Base-by-base conservation (phyloP, 2,888 invertebrate species). In the Heliconius ismenius region DNA sequence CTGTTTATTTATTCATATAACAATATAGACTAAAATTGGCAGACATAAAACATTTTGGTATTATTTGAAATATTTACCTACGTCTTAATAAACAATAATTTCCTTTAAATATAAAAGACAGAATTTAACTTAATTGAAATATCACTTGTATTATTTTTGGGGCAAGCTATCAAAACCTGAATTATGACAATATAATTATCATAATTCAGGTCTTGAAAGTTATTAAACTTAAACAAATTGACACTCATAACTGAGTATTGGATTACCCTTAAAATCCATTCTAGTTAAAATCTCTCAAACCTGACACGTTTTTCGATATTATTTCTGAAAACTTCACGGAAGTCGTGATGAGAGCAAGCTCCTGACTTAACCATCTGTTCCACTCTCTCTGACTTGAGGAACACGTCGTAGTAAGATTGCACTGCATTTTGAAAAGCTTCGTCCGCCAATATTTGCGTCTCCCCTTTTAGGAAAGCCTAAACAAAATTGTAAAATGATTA, bases 391-490 rank as follows among this genome's bases (percentile, higher is more conserved):
- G 99, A 99, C 90, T 98, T 98, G 65, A 99, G 95, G 94, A 99
- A 99, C 80, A 99, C 98, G 90, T 98, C 98, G 88, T 96, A 97
- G 93, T 98, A 98, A 86, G 98, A 98, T 91, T 99, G 98, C 75
- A 99, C 98, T 60, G 99, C 99, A 92, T 99, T 99, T 89, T 98
- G 99, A 92, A 99, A 99, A 75, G 99, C 99, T 92, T 99, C 99
- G 89, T 99, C 99, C 15, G 98, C 98, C 94, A 98, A 96, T 86
- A 99, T 99, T 92, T 98, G 98, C n/a, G 99, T 99, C 92, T 99
- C 99, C 69, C 99, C 99, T 94, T 98, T 99, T 79, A 99, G 95
- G 92, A 98, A 99, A 88, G 97, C 96, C 98, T 98, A 92, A 28
- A 73, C 24, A 77, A 28, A 21, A 13, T 39, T n/a, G 13, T 21